Evolutionary conservation across 2,888 invertebrate genomes (phyloP).

Genomic region (Acanthacorydalis orientalis): DNA sequence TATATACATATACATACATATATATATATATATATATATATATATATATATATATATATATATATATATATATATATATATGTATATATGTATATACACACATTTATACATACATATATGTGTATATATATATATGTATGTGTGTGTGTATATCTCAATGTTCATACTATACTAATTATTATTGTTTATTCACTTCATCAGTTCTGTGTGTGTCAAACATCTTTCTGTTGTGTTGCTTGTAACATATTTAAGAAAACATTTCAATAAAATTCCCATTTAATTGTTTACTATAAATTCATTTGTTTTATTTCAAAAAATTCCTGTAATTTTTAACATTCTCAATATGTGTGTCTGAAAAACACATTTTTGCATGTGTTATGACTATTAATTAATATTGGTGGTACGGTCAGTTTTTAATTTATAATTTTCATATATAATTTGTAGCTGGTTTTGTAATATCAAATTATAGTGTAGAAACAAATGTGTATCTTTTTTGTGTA

Average conservation of each 20-base stretch:
- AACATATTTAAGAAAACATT: conserved; percentile 22
- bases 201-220: conserved; percentile 22
- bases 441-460: no score
- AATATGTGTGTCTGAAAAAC: background rate
- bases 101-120: no score
- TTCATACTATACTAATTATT: conserved; percentile 8
- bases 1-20: background rate
- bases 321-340: background rate
- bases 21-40: no score
- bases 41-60: no score
- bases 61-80: no score
- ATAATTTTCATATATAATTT: no score
- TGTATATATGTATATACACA: conserved; percentile 5
- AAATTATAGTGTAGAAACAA: no score
- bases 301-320: background rate
- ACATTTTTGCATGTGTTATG: no score
- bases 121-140: no score
- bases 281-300: background rate
- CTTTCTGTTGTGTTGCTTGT: conserved; percentile 28
- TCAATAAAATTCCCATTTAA: conserved; percentile 18
- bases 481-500: no score
- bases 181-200: conserved; percentile 17
- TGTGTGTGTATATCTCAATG: conserved; percentile 8
- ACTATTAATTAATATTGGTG: no score
- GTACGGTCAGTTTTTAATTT: no score